Percentiles rank a stretch among this genome's conserved stretches.
Conservation (phyloP, 2,113 vertebrate genomes). For the Macaca nemestrina region DNA sequence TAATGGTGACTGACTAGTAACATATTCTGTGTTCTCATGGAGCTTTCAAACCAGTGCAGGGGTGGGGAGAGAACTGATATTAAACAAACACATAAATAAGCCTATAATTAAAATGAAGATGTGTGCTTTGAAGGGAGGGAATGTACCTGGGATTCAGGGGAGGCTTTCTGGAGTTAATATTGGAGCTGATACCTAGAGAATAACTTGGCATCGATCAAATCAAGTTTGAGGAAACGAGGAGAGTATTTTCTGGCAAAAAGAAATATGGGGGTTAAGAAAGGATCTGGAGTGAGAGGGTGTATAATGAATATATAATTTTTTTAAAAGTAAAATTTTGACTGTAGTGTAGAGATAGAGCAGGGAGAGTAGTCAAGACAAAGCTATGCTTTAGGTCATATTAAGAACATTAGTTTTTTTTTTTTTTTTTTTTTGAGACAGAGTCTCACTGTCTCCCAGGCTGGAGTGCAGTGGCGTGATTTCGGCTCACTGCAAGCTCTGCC, state of each 20-base stretch:
- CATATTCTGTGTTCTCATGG: neutral
- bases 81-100: neutral
- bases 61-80: neutral
- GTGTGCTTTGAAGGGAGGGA: neutral
- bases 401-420: no score
- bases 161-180: neutral
- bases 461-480: no score
- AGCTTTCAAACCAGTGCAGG: neutral
- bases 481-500: no score
- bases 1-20: neutral
- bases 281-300: neutral
- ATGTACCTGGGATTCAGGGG: neutral
- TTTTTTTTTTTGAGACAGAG: no score
- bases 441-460: no score
- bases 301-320: neutral
- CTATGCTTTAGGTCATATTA: neutral
- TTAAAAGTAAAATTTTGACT: neutral
- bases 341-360: neutral
- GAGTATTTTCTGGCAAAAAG: neutral
- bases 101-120: neutral
- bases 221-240: neutral
- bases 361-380: neutral
- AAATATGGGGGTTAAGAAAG: neutral
- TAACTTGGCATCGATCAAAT: neutral
- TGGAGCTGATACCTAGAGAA: neutral